phyloP scores from a whole-genome alignment of 2,888 invertebrate species.

The Punctoribates punctum region DNA sequence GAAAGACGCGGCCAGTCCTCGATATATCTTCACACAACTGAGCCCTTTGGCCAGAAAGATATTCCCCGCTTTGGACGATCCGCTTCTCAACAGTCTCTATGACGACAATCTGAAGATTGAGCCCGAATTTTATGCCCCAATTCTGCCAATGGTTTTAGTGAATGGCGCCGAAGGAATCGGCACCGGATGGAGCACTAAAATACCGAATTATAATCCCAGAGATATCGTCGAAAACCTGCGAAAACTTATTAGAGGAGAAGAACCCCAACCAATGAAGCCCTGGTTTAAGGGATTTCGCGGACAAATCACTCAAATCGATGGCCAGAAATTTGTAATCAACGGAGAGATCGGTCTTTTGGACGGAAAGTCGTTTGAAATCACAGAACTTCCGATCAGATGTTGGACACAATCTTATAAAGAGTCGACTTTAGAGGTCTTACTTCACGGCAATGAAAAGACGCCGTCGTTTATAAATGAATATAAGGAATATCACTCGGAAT shows the following conservation, averaged over 20 bases:
- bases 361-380: slow-evolving; percentile 81
- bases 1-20: slow-evolving; percentile 93
- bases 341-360: slow-evolving; percentile 81
- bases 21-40: slow-evolving; percentile 93
- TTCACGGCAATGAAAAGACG: slow-evolving; percentile 69
- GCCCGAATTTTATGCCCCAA: slow-evolving; percentile 87
- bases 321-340: slow-evolving; percentile 66
- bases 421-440: slow-evolving; percentile 78
- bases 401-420: slow-evolving; percentile 99
- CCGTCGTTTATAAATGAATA: slow-evolving; percentile 59
- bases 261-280: slow-evolving; percentile 65
- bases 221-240: slow-evolving; percentile 77
- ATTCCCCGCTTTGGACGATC: slow-evolving; percentile 83
- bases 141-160: slow-evolving; percentile 92
- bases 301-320: slow-evolving; percentile 68
- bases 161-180: slow-evolving; percentile 97
- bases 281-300: slow-evolving; percentile 50
- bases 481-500: slow-evolving; percentile 93
- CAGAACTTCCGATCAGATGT: slow-evolving; percentile 84
- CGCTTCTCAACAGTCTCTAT: slow-evolving; percentile 75
- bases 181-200: slow-evolving; percentile 97
- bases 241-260: slow-evolving; percentile 73
- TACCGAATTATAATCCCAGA: slow-evolving; percentile 90
- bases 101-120: slow-evolving; percentile 96
- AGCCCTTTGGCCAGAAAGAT: slow-evolving; percentile 74